A percentile compares a stretch with the other conserved stretches of the same genome.
Conservation (phyloP, 2,888 invertebrate genomes). For the Agrochola lychnidis region DNA sequence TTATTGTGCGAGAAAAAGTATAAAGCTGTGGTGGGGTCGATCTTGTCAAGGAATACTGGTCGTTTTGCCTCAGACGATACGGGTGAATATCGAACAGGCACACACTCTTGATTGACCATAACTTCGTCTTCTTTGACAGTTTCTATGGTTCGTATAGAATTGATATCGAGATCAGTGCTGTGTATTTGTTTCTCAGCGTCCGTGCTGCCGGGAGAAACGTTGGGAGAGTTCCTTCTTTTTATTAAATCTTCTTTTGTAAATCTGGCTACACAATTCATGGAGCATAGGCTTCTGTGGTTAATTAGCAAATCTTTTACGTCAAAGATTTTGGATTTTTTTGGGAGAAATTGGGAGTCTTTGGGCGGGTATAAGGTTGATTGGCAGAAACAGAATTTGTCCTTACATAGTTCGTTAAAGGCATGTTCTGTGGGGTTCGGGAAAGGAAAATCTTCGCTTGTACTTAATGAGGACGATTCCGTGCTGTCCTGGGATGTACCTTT, state of each 20-base stretch:
- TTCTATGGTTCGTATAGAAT: slow-evolving; percentile 62
- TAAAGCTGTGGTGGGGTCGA: slow-evolving; percentile 70
- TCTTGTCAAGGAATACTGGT: slow-evolving; percentile 55
- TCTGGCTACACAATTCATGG: slow-evolving; percentile 74
- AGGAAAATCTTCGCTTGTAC: slow-evolving; percentile 59
- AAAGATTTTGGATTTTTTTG: slow-evolving; percentile 22
- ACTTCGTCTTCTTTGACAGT: slow-evolving; percentile 29
- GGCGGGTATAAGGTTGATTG: slow-evolving; percentile 19
- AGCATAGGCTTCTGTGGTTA: slow-evolving; percentile 72
- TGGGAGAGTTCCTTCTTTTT: slow-evolving; percentile 62
- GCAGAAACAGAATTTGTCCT: slow-evolving; percentile 28
- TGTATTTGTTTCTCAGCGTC: slow-evolving; percentile 76
- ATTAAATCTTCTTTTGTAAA: slow-evolving; percentile 49
- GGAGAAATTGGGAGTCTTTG: background rate
- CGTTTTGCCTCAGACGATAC: slow-evolving; percentile 12
- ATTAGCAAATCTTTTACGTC: slow-evolving; percentile 31
- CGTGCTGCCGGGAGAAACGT: slow-evolving; percentile 65
- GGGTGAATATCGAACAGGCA: background rate
- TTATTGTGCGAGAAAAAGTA: slow-evolving; percentile 76
- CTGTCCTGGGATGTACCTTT: slow-evolving; percentile 71
- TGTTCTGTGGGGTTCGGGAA: background rate
- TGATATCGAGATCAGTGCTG: slow-evolving; percentile 76
- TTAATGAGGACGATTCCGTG: slow-evolving; percentile 57
- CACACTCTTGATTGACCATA: slow-evolving; percentile 25
- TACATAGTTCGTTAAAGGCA: background rate